A percentile compares a stretch with the other conserved stretches of the same genome.
Conservation (phyloP, 92 coral and sea anemone genomes). For the Parazoanthus darwini region DNA sequence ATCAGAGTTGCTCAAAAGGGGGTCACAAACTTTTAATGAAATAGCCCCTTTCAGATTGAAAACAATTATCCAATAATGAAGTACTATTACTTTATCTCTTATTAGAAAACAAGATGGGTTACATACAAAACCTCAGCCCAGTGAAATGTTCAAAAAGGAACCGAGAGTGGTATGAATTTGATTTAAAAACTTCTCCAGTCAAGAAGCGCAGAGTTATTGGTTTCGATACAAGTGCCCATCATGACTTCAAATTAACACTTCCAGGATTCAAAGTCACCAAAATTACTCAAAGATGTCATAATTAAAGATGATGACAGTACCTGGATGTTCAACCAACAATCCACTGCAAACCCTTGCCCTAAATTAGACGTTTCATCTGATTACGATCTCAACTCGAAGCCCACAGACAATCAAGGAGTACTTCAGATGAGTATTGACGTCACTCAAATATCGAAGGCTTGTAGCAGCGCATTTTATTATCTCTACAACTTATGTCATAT, state of each 20-base stretch:
- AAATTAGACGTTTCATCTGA: constrained; percentile 48
- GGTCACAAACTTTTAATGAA: too few species aligned
- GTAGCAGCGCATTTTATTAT: too few species aligned
- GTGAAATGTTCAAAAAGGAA: constrained; percentile 34
- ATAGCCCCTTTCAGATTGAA: not conserved
- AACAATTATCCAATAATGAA: too few species aligned
- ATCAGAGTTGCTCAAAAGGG: too few species aligned
- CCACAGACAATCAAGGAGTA: too few species aligned
- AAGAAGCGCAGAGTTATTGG: constrained; percentile 30
- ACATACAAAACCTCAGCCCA: constrained; percentile 46
- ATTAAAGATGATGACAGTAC: constrained; percentile 22
- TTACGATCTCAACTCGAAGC: not conserved
- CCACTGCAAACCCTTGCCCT: constrained; percentile 26
- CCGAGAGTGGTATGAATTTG: constrained; percentile 42
- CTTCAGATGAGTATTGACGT: too few species aligned
- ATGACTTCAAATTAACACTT: constrained; percentile 10
- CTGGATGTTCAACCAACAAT: constrained; percentile 49
- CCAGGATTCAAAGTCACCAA: constrained; percentile 34
- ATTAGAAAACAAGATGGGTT: constrained; percentile 6
- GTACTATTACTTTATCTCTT: not conserved
- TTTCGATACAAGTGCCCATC: constrained; percentile 18
- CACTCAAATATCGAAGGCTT: too few species aligned
- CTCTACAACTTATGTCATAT: too few species aligned
- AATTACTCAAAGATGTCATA: constrained; percentile 37
- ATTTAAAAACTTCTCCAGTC: constrained; percentile 29